Base-by-base conservation (phyloP, 1,140 invertebrate genomes). In the Periplaneta americana region DNA sequence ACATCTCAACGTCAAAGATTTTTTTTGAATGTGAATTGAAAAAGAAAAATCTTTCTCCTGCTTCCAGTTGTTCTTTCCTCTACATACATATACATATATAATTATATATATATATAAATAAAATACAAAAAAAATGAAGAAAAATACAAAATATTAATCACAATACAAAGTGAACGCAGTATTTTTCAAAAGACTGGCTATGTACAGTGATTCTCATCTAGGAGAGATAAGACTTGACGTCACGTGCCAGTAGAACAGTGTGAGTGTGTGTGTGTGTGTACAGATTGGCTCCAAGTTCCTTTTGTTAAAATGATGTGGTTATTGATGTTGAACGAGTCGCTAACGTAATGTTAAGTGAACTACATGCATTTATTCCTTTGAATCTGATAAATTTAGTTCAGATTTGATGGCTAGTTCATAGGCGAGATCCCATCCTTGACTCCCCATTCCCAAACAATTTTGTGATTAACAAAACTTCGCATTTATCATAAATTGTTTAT, bases 171-270 rank as follows among this genome's bases (percentile, higher is more conserved):
- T 78, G 77, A 39, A 36, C 31, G 34, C 39, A 39, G 34, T 35
- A 78, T 32, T 78, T 78, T 39, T 77, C 33, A 80, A 32, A 80
- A 80, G 79, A 80, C 79, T 80, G 79, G 79, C 79, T 34, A 34
- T 79, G 28, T 33, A 34, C 48, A 66, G 79, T 37, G 79, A 74
- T 48, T 35, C 34, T 74, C 39, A 28, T 17, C 37, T 57, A 32
- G 31, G 48, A 80, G 79, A 80, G 79, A 80, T 22, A 80, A 80
- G 79, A 80, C 79, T 80, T 80, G 28, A 74, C 28, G 8, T n/a
- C 13, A 28, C n/a, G 37, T 15, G 32, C 39, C 34, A 35, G 22
- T 80, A 17, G 11, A 31, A n/a, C 34, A 11, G 79, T 74, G 28
- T 80, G 79, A 80, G 37, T 39, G 37, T 6, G 2, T 39, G 37